These are phyloP conservation scores for Notiomystis cincta DNA, from an alignment of 2,113 vertebrate species.

Conservation along the genomic window DNA sequence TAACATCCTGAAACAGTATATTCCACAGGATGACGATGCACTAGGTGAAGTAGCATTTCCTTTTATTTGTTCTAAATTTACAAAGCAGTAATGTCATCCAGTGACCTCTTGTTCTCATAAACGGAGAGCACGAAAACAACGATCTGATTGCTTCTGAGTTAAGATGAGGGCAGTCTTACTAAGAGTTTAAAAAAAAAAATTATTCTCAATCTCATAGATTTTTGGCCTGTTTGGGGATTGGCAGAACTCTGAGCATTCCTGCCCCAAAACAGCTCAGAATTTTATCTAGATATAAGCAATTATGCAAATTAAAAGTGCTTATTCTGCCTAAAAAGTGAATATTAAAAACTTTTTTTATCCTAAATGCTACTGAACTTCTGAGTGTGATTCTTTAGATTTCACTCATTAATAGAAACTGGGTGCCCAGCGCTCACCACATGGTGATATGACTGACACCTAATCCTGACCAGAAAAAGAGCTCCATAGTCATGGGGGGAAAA, in stretches of 20 bases:
- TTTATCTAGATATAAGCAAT: not conserved
- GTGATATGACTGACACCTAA: not conserved
- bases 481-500: rapidly evolving
- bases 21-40: constrained; percentile 53
- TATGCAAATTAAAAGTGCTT: not conserved
- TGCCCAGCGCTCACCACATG: not conserved
- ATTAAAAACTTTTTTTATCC: not conserved
- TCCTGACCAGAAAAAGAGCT: not conserved
- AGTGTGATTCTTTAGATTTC: not conserved
- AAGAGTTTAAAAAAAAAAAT: not conserved
- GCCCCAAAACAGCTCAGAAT: not conserved
- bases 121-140: not conserved
- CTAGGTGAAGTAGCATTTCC: constrained; percentile 61
- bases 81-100: constrained; percentile 41
- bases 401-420: not conserved
- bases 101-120: constrained; percentile 58
- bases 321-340: constrained; percentile 7
- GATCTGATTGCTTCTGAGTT: not conserved
- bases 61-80: constrained; percentile 69
- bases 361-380: not conserved
- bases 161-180: not conserved
- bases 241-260: not conserved
- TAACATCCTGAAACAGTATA: constrained; percentile 58
- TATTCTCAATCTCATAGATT: constrained; percentile 7
- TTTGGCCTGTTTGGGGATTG: not conserved